Evolutionary conservation across 2,888 invertebrate genomes (phyloP), one percentile per base, ranked within the genome.

Genomic region (Drosophila macrospina): DNA sequence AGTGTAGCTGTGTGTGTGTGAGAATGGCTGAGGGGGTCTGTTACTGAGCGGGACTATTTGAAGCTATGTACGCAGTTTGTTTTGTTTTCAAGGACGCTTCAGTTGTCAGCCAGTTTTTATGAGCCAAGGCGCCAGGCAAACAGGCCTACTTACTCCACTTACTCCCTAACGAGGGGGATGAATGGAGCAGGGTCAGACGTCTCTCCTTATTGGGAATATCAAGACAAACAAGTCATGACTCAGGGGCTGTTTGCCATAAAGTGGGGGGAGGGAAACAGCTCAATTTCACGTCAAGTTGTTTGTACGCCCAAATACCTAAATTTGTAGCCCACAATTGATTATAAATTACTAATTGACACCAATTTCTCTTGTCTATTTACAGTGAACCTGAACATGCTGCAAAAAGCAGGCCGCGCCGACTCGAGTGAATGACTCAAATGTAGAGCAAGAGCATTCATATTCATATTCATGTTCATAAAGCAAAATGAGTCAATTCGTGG

Each of bases 321-420:
- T 13, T 39, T 28, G 54, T 57, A 5, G 34, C 41, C 34, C 28
- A 55, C 51, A 59, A 60, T 65, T 59, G 64, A 54, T 61, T 44
- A 61, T 44, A 42, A 69, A 74, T 55, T 37, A 69, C 55, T 65
- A 69, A 75, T 65, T 64, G 44, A 44, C 55, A 63, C 20, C 48
- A 56, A 42, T 56, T 62, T 42, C 11, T 11, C 7, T 28, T 51
- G 15, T 62, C 20, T 62, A 44, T 56, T 78, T 59, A 32, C 74
- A 78, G 78, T 16, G 20, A 47, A 63, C 36, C 42, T 48, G 56
- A 36, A 42, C 45, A 60, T 59, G 62, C 28, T 28, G 2, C 7
- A 28, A 5, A 28, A 28, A 6, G 28, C 5, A 28, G 5, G 7
- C 34, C 15, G 32, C 16, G 50, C 30, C 16, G 16, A 5, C 24